Evolutionary conservation across 2,113 vertebrate species (phyloP).

Genomic region (Cyprichromis sp.): DNA sequence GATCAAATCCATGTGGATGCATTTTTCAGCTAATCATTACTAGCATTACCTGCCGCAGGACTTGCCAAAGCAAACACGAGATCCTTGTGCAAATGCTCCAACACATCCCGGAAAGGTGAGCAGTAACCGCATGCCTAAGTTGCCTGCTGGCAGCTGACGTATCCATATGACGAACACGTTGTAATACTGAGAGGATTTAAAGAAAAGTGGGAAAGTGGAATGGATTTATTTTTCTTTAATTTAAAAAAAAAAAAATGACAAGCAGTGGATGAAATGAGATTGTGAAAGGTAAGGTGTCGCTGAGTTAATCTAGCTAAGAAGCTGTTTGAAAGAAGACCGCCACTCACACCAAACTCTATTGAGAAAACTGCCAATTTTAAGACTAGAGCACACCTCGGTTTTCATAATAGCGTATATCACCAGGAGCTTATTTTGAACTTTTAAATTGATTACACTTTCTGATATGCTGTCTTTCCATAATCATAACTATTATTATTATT

Average conservation of each 20-base stretch:
- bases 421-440: background rate
- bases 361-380: background rate
- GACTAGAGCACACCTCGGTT: background rate
- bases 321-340: background rate
- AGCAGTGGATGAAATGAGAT: background rate
- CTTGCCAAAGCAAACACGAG: constrained; percentile 55
- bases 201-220: background rate
- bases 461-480: background rate
- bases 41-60: background rate
- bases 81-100: background rate
- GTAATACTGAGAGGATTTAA: background rate
- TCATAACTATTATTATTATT: background rate
- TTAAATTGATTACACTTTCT: background rate
- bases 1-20: background rate
- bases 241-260: fast-evolving
- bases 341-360: background rate
- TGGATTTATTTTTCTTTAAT: background rate
- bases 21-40: constrained; percentile 7
- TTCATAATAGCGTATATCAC: background rate
- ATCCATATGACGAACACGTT: background rate
- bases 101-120: constrained; percentile 45
- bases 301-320: background rate
- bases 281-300: constrained; percentile 2
- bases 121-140: background rate
- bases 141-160: constrained; percentile 41